Conservation (phyloP, 2,113 vertebrate genomes). For the Sigmodon hispidus region DNA sequence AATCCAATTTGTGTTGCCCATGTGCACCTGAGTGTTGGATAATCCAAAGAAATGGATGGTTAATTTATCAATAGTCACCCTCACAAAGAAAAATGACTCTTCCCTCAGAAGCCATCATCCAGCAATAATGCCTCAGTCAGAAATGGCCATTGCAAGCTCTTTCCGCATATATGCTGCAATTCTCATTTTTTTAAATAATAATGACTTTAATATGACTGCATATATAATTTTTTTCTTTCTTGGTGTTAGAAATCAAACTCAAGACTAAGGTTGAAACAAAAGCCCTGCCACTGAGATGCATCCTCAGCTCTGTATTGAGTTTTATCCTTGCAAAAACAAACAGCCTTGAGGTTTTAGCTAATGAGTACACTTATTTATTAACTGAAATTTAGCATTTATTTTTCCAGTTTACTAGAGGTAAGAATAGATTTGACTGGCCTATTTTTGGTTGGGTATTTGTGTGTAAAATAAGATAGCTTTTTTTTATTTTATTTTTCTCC, state of each 20-base stretch:
- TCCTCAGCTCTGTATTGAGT: too few relatives aligned
- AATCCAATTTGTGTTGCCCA: neutral
- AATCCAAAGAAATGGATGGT: neutral
- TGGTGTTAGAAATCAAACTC: too few relatives aligned
- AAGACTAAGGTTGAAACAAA: too few relatives aligned
- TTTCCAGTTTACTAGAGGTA: neutral
- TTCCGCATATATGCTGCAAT: too few relatives aligned
- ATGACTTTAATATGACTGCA: too few relatives aligned
- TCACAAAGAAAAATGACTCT: too few relatives aligned
- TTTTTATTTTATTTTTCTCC: too few relatives aligned
- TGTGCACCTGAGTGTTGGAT: neutral
- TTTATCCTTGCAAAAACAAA: too few relatives aligned
- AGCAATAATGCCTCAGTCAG: neutral
- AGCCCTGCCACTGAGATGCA: too few relatives aligned
- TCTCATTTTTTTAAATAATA: neutral
- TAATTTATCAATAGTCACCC: neutral
- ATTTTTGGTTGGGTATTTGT: neutral
- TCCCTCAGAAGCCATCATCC: neutral
- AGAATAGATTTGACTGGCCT: neutral
- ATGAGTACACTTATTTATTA: neutral
- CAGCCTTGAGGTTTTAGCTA: too few relatives aligned
- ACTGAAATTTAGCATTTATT: slow-evolving; percentile 34
- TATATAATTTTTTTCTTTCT: too few relatives aligned
- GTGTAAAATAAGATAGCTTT: neutral
- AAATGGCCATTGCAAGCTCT: too few relatives aligned